Percentiles rank a stretch among this genome's conserved stretches.
These are phyloP conservation scores for Thalassoma bifasciatum DNA, from an alignment of 2,113 vertebrate genomes.

Conservation along the genomic window DNA sequence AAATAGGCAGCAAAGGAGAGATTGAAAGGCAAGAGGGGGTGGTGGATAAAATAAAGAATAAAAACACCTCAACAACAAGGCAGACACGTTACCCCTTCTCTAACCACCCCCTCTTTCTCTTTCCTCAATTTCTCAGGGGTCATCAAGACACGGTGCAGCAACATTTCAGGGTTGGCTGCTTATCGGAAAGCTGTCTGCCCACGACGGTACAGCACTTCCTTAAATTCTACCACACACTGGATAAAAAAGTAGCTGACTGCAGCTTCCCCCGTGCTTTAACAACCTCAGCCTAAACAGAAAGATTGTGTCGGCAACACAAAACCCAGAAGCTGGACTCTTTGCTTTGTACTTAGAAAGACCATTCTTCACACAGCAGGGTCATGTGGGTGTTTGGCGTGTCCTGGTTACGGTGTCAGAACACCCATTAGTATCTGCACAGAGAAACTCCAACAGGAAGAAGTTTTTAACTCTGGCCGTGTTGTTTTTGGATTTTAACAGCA, in stretches of 20 bases:
- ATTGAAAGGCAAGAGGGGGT: slow-evolving; percentile 31
- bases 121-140: slow-evolving; percentile 57
- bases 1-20: slow-evolving; percentile 42
- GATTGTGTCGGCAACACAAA: slow-evolving; percentile 26
- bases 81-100: background rate
- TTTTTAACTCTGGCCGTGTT: background rate
- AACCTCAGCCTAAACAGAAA: slow-evolving; percentile 27
- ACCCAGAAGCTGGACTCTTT: background rate
- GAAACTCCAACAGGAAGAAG: background rate
- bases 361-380: slow-evolving; percentile 18
- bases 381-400: background rate
- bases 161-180: slow-evolving; percentile 70
- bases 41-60: slow-evolving; percentile 13
- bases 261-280: slow-evolving; percentile 38
- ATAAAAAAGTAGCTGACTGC: slow-evolving; percentile 56
- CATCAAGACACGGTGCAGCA: slow-evolving; percentile 51
- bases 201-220: slow-evolving; percentile 58
- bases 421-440: background rate
- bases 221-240: slow-evolving; percentile 49
- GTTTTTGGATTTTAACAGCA: background rate
- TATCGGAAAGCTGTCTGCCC: slow-evolving; percentile 74
- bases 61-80: slow-evolving; percentile 24
- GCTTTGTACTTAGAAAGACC: slow-evolving; percentile 3
- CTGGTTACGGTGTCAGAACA: background rate
- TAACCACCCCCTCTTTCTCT: slow-evolving; percentile 24